Conservation (phyloP, 2,113 vertebrate genomes). For the Boulengeromyrus knoepffleri region DNA sequence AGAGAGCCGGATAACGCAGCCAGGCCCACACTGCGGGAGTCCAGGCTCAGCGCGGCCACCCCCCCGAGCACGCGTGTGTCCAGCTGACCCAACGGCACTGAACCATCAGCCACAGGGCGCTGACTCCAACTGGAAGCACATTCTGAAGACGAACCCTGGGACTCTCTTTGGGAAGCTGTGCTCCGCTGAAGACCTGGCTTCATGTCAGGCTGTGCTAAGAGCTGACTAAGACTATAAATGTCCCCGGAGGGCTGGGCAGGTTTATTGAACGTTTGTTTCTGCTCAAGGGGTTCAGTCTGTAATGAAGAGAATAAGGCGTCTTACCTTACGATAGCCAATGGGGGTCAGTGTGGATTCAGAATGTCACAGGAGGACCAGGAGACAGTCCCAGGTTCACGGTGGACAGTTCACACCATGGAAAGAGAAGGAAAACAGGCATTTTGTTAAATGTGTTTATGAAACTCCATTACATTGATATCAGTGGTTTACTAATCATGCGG, state of each 20-base stretch:
- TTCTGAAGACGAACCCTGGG: not conserved
- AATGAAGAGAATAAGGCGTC: conserved; percentile 76
- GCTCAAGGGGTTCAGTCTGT: conserved; percentile 47
- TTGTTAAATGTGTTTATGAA: conserved; percentile 70
- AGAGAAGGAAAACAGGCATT: conserved; percentile 79
- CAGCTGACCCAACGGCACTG: conserved; percentile 11
- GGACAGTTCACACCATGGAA: conserved; percentile 25
- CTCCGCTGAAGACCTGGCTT: conserved; percentile 31
- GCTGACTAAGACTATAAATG: conserved; percentile 43
- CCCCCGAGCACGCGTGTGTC: conserved; percentile 38
- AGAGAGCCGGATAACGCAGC: conserved; percentile 52
- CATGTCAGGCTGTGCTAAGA: conserved; percentile 43
- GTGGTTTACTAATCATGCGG: not conserved
- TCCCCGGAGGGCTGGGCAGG: conserved; percentile 36
- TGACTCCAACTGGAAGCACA: not conserved
- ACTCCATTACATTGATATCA: not conserved
- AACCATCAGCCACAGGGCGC: not conserved
- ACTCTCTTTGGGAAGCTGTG: conserved; percentile 33
- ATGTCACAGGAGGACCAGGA: conserved; percentile 39
- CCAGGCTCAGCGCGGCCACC: not conserved
- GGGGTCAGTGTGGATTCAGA: conserved; percentile 56
- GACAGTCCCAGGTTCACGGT: conserved; percentile 50
- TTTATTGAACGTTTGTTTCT: conserved; percentile 38
- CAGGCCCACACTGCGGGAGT: not conserved
- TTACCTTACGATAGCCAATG: conserved; percentile 98